Base-by-base conservation (phyloP, 2,888 invertebrate species). In the Alsophila aescularia region DNA sequence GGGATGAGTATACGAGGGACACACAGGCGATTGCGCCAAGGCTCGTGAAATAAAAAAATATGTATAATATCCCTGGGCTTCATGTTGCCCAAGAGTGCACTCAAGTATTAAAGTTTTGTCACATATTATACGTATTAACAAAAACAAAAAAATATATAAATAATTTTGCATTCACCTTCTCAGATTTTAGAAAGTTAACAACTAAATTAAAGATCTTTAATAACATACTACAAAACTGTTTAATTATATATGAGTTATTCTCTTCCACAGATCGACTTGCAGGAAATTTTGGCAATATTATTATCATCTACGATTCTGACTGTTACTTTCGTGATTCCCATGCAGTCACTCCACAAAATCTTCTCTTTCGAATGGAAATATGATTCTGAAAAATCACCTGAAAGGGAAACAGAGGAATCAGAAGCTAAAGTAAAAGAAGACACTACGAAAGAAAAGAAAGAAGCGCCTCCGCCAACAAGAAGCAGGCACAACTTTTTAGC, bases 291-390 rank as follows among this genome's bases (percentile, higher is more conserved):
- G 9, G 70, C 80, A 16, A 93, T 95, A 52, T 55, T 94, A 32
- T 40, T 90, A 13, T 79, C 91, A 40, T 93, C 94, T 0, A 75
- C 87, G 10, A 58, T 93, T 37, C 65, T 95, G 54, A 94, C 95
- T 0, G 70, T 95, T 47, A 86, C 94, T 31, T 93, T 95, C 53
- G 93, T 95, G 67, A 91, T 94, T 64, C 95, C 95, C 2, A 93
- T 95, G 85, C 94, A 95, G 67, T 83, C 85, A 2, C 50, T 90
- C 6, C 84, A 85, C 24, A 89, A 87, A 75, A 32, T 81, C 10
- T 77, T 85, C 43, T 67, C 68, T 1, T 80, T 79, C 42, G 56
- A 74, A 62, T 65, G 64, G 36, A 79, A 69, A 61, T 60, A 64
- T 15, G 44, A 60, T 14, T 54, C 37, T 34, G 53, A 72, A 48